Percentiles rank a stretch among this genome's conserved stretches.
These are phyloP conservation scores for Drosophila erecta DNA, from an alignment of 1,140 invertebrate genomes.

Conservation along the genomic window DNA sequence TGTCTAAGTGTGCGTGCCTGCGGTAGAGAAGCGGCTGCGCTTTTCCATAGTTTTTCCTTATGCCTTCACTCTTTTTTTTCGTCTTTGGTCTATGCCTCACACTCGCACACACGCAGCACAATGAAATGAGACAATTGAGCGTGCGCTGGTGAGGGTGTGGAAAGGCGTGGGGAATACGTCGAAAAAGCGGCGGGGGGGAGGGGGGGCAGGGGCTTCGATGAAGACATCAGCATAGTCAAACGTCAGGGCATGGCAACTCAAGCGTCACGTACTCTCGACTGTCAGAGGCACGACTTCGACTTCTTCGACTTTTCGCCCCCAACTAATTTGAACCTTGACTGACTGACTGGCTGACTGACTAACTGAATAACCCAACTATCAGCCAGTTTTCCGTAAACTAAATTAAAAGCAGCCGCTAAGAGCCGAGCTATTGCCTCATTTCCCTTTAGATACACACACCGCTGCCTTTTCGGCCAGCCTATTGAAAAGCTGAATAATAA, in stretches of 20 bases:
- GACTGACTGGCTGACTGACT: slow-evolving; percentile 6
- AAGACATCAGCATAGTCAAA: slow-evolving; percentile 60
- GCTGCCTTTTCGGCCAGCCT: too few relatives aligned
- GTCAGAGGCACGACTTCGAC: slow-evolving; percentile 50
- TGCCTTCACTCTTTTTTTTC: slow-evolving; percentile 9
- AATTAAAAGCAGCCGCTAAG: slow-evolving; percentile 51
- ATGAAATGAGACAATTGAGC: slow-evolving; percentile 71
- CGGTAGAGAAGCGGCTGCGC: slow-evolving; percentile 52
- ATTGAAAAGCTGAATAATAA: too few relatives aligned
- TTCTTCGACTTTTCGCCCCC: slow-evolving; percentile 32
- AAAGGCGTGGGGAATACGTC: too few relatives aligned
- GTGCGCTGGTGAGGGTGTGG: slow-evolving; percentile 7
- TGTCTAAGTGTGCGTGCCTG: slow-evolving; percentile 42
- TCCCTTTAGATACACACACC: not conserved
- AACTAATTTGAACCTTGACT: slow-evolving; percentile 62
- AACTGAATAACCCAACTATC: slow-evolving; percentile 25
- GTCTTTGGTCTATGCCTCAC: not conserved
- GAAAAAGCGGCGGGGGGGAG: not conserved
- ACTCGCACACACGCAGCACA: slow-evolving; percentile 30
- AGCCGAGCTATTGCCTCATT: not conserved
- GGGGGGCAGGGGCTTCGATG: slow-evolving; percentile 13
- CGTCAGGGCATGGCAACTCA: slow-evolving; percentile 46
- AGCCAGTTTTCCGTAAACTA: slow-evolving; percentile 52
- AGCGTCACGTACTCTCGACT: slow-evolving; percentile 54
- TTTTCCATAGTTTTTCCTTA: slow-evolving; percentile 61